Evolutionary conservation across 2,113 vertebrate species (phyloP), one percentile per base, ranked within the genome.

Genomic region (Phylloscopus trochiloides): DNA sequence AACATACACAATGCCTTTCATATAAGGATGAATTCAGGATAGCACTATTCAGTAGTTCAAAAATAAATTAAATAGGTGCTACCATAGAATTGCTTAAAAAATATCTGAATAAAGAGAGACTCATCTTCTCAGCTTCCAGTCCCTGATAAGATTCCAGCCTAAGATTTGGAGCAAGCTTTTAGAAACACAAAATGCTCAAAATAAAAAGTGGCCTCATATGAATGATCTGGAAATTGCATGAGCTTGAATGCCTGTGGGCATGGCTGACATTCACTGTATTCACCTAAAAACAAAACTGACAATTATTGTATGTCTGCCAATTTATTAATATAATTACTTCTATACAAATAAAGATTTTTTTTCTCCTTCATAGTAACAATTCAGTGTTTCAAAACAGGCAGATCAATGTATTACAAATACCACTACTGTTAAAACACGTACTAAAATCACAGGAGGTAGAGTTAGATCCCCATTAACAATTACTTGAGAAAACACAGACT

Each of bases 391-490:
- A 51, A 79, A 93, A 88, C 45, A 86, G 42, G 76, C 72, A 85
- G 34, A 93, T 75, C 73, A 82, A 94, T 55, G 63, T 86, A 89
- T 83, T 82, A 92, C 45, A 92, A 95, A 93, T 50, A 93, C 14
- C 40, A 85, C 74, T 86, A 92, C 51, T 82, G 45, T 94, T 74
- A 89, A 20, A 96, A 95, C 43, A 76, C 42, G 6, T 80, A 96
- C 91, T 96, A 92, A 85, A 88, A 88, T 96, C 84, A 96, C 82
- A 92, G 79, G 97, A 97, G 95, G 94, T 96, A 96, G 87, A 68
- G 82, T 85, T 62, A 94, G 79, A 97, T 94, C 65, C 76, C 80
- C 81, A 94, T 84, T 65, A 93, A 91, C 24, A 84, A 62, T 75
- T 63, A 91, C 73, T 93, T 73, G 31, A 92, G 36, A 90, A 88